phyloP scores from a whole-genome alignment of 1,140 invertebrate genomes.

The Hyles vespertilio region DNA sequence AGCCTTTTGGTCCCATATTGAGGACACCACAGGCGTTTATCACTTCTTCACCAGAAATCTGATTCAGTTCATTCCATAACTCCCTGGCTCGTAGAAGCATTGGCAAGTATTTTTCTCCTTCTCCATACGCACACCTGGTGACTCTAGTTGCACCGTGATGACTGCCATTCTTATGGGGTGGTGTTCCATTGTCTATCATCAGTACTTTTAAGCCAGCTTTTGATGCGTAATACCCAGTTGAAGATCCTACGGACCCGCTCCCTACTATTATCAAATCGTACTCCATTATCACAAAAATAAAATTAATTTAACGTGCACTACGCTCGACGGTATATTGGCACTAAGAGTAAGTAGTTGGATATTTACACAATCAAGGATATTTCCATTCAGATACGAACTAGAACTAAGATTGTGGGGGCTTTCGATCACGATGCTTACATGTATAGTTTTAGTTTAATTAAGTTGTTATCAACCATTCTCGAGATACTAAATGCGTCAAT shows the following conservation, averaged over 20 bases:
- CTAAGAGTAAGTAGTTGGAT: no score
- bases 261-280: conserved; percentile 9
- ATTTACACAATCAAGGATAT: no score
- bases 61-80: conserved; percentile 3
- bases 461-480: no score
- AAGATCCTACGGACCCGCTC: conserved; percentile 5
- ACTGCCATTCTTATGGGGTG: background rate
- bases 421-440: no score
- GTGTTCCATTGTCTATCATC: conserved; percentile 5
- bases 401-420: no score
- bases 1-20: background rate
- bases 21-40: background rate
- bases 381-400: no score
- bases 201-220: conserved; percentile 4
- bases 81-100: conserved; percentile 1
- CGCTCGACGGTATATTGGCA: no score
- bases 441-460: no score
- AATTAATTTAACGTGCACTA: no score
- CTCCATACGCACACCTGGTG: conserved; percentile 1
- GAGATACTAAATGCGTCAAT: no score
- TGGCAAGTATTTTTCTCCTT: conserved; percentile 7
- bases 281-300: background rate
- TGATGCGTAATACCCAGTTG: conserved; percentile 6
- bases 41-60: background rate
- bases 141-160: conserved; percentile 6